Base-by-base conservation (phyloP, 2,888 invertebrate genomes). In the Callyntrura guangdongensis region DNA sequence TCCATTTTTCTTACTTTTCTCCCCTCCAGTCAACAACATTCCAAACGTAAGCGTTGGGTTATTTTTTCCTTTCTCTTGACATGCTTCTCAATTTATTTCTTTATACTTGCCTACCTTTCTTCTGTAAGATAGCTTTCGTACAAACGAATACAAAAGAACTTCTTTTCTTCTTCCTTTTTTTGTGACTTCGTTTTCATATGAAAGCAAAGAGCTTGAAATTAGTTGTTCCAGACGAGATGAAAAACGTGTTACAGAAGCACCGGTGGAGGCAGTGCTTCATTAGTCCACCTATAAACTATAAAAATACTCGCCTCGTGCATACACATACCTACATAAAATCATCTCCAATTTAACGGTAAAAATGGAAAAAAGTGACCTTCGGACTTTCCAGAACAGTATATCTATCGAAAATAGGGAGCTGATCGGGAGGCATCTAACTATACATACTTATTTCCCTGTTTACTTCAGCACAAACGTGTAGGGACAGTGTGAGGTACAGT, bases 81-180 rank as follows among this genome's bases (percentile, higher is more conserved):
- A 83, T 69, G 74, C 53, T 83, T 17, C 74, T 88, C 82, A 81
- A 87, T 72, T 88, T 82, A 82, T 72, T 88, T 88, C 77, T 53
- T 12, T 25, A 47, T 64, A 47, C 83, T 64, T 47, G 45, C 64
- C 22, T 64, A 5, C 17, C 47, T 49, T 53, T 22, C 49, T 77
- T 25, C 22, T 8, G 64, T n/a, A 36, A 36, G 36, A 36, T 36
- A 36, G 69, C 36, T 69, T 8, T 3, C n/a, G n/a, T 69, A 69
- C 14, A 5, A 36, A 36, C 9, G 11, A 69, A 36, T 14, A n/a
- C 12, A 36, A 27, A 69, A 36, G n/a, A 49, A 22, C 36, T 49
- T 53, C 9, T 59, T n/a, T n/a, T n/a, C n/a, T n/a, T n/a, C n/a
- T n/a, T n/a, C n/a, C n/a, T 45, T 25, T 61, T 47, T 82, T 27